These are phyloP conservation scores for Tauraco hartlaubi DNA, from an alignment of 2,797 vertebrate genomes.

Conservation along the genomic window DNA sequence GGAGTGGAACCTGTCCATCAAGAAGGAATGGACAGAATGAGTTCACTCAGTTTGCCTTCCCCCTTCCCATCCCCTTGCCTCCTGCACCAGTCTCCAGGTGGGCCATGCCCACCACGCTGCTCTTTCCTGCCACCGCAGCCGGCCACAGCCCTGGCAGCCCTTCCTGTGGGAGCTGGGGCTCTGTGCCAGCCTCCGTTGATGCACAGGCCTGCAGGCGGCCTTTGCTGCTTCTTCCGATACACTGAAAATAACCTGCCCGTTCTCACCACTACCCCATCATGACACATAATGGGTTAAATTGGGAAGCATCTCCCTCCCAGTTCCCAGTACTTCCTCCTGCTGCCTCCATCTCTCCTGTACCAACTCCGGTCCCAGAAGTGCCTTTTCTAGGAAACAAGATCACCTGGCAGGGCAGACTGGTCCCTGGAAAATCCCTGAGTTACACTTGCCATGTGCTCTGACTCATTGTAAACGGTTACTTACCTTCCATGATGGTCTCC, in stretches of 20 bases:
- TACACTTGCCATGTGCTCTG: slow-evolving; percentile 38
- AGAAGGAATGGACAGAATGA: slow-evolving; percentile 87
- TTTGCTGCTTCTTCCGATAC: slow-evolving; percentile 61
- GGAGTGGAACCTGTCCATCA: slow-evolving; percentile 88
- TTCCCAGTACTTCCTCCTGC: background rate
- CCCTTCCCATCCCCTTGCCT: background rate
- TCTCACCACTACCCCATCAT: background rate
- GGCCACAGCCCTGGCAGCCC: slow-evolving; percentile 13
- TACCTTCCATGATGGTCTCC: slow-evolving; percentile 19
- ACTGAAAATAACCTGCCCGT: slow-evolving; percentile 4
- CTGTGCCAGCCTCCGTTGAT: background rate
- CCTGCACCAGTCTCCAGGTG: slow-evolving; percentile 59
- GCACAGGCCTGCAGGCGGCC: slow-evolving; percentile 12
- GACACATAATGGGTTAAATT: slow-evolving; percentile 9
- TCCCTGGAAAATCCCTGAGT: slow-evolving; percentile 51
- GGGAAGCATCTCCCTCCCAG: slow-evolving; percentile 7
- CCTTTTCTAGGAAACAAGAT: slow-evolving; percentile 70
- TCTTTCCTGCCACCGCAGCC: background rate
- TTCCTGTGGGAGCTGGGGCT: background rate
- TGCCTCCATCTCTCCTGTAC: background rate
- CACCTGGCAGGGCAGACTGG: slow-evolving; percentile 55
- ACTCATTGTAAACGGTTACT: slow-evolving; percentile 48
- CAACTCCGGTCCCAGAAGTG: slow-evolving; percentile 68
- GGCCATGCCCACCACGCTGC: slow-evolving; percentile 46
- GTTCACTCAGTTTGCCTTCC: background rate